A percentile compares a stretch with the other conserved stretches of the same genome.
These are phyloP conservation scores for Trichonephila clavata DNA, from an alignment of 1,140 invertebrate genomes.

Conservation along the genomic window DNA sequence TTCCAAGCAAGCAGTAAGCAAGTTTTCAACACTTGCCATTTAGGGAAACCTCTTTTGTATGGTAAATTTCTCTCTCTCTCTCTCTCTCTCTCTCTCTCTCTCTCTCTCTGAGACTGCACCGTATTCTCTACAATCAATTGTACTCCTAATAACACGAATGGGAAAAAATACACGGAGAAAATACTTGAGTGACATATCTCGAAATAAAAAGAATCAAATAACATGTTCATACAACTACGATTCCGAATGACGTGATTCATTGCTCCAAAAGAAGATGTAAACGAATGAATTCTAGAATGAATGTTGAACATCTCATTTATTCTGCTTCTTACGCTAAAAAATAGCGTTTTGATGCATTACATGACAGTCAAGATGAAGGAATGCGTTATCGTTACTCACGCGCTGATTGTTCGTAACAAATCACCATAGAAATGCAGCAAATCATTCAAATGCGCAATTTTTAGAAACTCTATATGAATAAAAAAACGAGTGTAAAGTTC, in stretches of 20 bases:
- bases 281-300: slow-evolving; percentile 27
- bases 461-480: not conserved
- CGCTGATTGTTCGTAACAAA: slow-evolving; percentile 58
- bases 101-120: too few species aligned
- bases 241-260: slow-evolving; percentile 34
- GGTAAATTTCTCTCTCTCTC: too few species aligned
- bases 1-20: too few species aligned
- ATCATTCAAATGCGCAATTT: slow-evolving; percentile 49
- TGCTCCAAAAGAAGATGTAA: slow-evolving; percentile 17
- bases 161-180: not conserved
- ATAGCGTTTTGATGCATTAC: slow-evolving; percentile 45
- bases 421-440: slow-evolving; percentile 16
- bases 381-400: slow-evolving; percentile 61
- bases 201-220: not conserved
- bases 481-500: not conserved
- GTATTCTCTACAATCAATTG: too few species aligned
- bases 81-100: too few species aligned
- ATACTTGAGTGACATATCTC: not conserved
- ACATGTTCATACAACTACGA: not conserved
- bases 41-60: too few species aligned
- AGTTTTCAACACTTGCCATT: too few species aligned
- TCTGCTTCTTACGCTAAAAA: slow-evolving; percentile 18
- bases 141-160: not conserved
- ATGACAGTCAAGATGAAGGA: slow-evolving; percentile 35
- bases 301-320: slow-evolving; percentile 51